These are phyloP conservation scores for Morbakka virulenta DNA, from an alignment of 30 jellyfish, hydroid and myxozoan genomes.

Conservation along the genomic window DNA sequence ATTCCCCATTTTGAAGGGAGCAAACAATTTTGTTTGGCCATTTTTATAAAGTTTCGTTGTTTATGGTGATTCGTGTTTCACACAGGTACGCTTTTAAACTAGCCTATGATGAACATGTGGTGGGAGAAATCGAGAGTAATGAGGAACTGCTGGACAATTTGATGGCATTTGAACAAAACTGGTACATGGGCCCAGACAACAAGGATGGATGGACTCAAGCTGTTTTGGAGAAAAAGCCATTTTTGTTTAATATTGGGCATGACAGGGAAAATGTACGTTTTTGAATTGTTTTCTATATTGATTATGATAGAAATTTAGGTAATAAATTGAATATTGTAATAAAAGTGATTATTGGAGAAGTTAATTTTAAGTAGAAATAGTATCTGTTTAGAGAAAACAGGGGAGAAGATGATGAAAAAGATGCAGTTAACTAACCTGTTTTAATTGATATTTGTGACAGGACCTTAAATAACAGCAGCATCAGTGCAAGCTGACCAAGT, in stretches of 20 bases:
- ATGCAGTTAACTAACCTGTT: too few relatives aligned
- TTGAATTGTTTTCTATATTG: not conserved
- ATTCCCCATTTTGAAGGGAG: too few relatives aligned
- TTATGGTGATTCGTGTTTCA: not conserved
- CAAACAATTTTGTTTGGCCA: too few relatives aligned
- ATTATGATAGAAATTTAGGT: not conserved
- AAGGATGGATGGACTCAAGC: conserved; percentile 56
- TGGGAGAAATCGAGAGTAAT: conserved; percentile 62
- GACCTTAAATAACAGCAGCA: too few relatives aligned
- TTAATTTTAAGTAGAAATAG: too few relatives aligned
- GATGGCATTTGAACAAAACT: conserved; percentile 52
- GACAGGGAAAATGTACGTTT: conserved; percentile 46
- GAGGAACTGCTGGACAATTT: conserved; percentile 58
- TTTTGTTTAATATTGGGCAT: conserved; percentile 56
- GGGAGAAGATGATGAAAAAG: too few relatives aligned
- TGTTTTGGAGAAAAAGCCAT: conserved; percentile 41
- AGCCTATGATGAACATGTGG: conserved; percentile 72
- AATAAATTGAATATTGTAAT: not conserved
- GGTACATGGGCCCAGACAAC: conserved; percentile 81
- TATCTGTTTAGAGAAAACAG: too few relatives aligned
- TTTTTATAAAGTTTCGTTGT: not conserved
- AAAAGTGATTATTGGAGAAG: not conserved
- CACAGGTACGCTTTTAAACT: conserved; percentile 75
- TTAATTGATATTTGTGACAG: too few relatives aligned
- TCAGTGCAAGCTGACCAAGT: too few relatives aligned